Evolutionary conservation across 2,797 vertebrate genomes (phyloP).

Genomic region (Gallinago solitaria): DNA sequence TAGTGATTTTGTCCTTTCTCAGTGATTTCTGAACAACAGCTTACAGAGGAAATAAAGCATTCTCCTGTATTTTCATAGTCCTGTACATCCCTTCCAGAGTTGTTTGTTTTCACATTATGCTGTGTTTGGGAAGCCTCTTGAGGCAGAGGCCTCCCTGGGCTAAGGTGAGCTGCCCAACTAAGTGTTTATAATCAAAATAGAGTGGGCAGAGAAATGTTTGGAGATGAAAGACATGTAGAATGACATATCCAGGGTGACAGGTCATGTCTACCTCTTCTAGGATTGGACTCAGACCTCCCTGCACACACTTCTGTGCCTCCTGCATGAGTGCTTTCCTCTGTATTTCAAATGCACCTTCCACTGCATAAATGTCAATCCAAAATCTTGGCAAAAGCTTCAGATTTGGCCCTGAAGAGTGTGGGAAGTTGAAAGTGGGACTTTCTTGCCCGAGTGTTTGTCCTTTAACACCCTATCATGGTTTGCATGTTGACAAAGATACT

Average conservation of each 20-base stretch:
- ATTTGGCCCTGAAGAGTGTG: not conserved
- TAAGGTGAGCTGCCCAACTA: not conserved
- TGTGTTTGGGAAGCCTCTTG: not conserved
- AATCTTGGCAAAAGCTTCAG: not conserved
- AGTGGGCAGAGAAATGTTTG: not conserved
- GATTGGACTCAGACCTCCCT: not conserved
- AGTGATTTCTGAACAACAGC: not conserved
- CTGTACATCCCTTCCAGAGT: not conserved
- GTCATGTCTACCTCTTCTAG: not conserved
- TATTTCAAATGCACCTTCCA: not conserved
- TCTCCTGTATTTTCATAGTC: not conserved
- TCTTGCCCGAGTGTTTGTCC: not conserved
- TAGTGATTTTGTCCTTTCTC: not conserved
- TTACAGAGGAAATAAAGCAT: not conserved
- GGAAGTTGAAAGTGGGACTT: not conserved
- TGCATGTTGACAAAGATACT: not conserved
- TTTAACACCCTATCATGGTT: not conserved
- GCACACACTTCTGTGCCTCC: not conserved
- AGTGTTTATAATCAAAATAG: not conserved
- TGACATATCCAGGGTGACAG: not conserved
- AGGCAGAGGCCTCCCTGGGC: accelerated
- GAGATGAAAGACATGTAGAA: not conserved
- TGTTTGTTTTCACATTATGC: not conserved
- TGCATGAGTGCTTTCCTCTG: not conserved
- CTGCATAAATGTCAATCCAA: not conserved